phyloP scores from a whole-genome alignment of 2,113 vertebrate genomes.

The Sapajus apella region DNA sequence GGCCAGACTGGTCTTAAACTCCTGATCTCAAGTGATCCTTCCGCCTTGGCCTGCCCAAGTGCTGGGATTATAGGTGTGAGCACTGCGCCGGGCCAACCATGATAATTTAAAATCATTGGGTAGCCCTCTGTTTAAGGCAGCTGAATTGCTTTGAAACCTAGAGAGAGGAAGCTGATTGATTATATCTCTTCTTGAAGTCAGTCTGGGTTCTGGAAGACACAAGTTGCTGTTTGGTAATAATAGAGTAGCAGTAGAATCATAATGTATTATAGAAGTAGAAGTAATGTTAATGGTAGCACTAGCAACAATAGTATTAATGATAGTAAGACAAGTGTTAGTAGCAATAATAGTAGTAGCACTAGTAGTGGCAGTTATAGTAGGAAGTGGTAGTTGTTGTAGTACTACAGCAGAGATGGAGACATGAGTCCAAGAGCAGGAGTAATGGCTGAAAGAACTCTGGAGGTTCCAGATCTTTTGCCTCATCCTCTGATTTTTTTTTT shows the following conservation, averaged over 20 bases:
- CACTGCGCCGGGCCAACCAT: neutral
- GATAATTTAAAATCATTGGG: neutral
- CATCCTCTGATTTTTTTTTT: neutral
- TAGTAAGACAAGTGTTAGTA: neutral
- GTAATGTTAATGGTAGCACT: neutral
- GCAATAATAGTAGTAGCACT: neutral
- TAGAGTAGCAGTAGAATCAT: too few species aligned
- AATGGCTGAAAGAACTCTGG: neutral
- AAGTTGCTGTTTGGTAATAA: neutral
- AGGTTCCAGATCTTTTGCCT: neutral
- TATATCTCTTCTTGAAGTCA: neutral
- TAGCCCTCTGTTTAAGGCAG: neutral
- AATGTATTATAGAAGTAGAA: neutral
- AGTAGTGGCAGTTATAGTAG: fast-evolving
- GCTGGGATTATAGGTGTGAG: too few species aligned
- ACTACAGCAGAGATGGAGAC: neutral
- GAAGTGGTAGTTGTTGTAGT: neutral
- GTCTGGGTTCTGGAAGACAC: neutral
- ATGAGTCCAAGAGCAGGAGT: neutral
- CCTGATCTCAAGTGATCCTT: too few species aligned
- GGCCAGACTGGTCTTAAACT: too few species aligned
- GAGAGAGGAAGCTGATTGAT: neutral
- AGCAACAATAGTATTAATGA: neutral
- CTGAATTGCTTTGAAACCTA: conserved; percentile 19
- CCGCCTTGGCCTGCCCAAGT: too few species aligned